Conservation (phyloP, 1,140 invertebrate species). For the Bombus waltoni region DNA sequence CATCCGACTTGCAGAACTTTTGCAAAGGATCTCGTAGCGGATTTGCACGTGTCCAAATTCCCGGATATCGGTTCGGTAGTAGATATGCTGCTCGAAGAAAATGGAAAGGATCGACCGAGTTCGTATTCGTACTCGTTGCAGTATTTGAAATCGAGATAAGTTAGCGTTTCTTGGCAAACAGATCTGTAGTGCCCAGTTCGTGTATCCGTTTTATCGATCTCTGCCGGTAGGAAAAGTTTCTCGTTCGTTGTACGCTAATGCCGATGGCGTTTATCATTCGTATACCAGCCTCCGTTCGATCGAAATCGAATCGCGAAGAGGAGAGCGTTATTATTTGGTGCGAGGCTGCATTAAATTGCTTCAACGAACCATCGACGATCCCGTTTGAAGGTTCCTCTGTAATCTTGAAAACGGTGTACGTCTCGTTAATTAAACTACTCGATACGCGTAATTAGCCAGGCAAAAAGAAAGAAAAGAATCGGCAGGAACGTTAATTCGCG, state of each 20-base stretch:
- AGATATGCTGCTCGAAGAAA: neutral
- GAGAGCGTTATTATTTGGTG: neutral
- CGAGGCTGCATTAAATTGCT: neutral
- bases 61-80: no score
- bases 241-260: neutral
- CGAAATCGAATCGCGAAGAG: neutral
- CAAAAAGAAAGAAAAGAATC: neutral
- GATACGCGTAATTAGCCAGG: conserved; percentile 17
- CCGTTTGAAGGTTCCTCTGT: neutral
- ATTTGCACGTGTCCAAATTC: neutral
- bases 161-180: neutral
- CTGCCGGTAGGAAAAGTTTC: neutral
- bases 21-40: neutral
- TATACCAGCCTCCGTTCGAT: neutral
- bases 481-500: neutral
- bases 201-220: conserved; percentile 1
- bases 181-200: neutral
- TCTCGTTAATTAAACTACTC: conserved; percentile 17
- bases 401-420: conserved; percentile 7
- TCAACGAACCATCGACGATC: neutral
- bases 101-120: neutral
- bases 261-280: no score
- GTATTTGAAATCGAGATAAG: no score
- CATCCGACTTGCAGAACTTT: neutral
- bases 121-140: no score